Conservation (phyloP, 1,140 invertebrate genomes). For the Tetranychus cinnabarinus region DNA sequence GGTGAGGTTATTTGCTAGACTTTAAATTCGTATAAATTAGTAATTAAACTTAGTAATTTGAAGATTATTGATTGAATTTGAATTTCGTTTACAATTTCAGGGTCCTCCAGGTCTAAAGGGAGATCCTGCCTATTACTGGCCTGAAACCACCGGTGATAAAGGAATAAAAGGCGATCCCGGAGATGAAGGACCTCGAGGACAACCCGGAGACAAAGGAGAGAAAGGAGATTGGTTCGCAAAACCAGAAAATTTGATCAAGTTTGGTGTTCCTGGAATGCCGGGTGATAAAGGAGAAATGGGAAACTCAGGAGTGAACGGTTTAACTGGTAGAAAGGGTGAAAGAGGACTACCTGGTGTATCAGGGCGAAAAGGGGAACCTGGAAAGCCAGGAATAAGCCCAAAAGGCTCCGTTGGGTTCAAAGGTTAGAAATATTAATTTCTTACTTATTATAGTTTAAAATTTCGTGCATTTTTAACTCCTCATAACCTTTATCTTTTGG, state of each 20-base stretch:
- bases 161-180: neutral
- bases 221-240: neutral
- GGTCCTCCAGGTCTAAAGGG: slow-evolving; percentile 16
- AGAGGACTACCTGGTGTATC: neutral
- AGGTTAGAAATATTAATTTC: slow-evolving; percentile 16
- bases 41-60: neutral
- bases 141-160: neutral
- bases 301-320: slow-evolving; percentile 1
- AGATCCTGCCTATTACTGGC: slow-evolving; percentile 11
- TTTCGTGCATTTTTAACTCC: neutral
- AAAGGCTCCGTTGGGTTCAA: slow-evolving; percentile 20
- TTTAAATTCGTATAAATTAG: neutral
- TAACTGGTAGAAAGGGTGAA: neutral
- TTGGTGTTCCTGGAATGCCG: too few relatives aligned
- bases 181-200: neutral
- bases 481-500: neutral
- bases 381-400: slow-evolving; percentile 9
- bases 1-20: slow-evolving; percentile 28
- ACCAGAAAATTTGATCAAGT: too few relatives aligned
- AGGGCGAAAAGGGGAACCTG: slow-evolving; percentile 10
- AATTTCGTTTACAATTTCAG: slow-evolving; percentile 1
- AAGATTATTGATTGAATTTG: neutral
- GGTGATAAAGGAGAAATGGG: neutral
- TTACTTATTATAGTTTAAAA: neutral
- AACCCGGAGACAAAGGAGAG: neutral